These are phyloP conservation scores for Bradypodion pumilum DNA, from an alignment of 2,797 vertebrate genomes.

Conservation along the genomic window DNA sequence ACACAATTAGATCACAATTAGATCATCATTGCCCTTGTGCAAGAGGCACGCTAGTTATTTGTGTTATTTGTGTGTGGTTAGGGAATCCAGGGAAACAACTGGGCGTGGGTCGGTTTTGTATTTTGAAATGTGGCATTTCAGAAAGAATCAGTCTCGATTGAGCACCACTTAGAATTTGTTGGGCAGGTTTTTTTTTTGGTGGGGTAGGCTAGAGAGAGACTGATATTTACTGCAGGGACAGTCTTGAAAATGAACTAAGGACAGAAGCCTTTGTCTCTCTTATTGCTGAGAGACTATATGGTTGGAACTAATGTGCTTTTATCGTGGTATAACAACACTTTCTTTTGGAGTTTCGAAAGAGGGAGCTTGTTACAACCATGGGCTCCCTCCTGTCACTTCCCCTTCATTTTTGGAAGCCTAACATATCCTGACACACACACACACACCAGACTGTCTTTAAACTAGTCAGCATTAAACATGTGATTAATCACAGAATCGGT, in stretches of 20 bases:
- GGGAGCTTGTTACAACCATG: background rate
- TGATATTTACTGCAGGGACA: background rate
- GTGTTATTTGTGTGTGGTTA: constrained; percentile 25
- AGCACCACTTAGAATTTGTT: background rate
- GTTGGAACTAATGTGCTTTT: background rate
- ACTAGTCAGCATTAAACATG: background rate
- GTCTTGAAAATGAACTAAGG: background rate
- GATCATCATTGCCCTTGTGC: background rate
- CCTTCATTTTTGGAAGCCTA: background rate
- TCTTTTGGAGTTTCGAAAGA: background rate
- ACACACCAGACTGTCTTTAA: background rate
- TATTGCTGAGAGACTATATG: background rate
- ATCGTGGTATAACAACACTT: background rate
- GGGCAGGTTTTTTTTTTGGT: background rate
- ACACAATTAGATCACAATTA: no score
- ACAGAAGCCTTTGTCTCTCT: background rate
- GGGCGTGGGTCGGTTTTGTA: background rate
- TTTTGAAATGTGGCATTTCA: background rate
- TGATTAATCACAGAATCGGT: background rate
- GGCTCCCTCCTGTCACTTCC: background rate
- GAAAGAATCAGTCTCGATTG: constrained; percentile 9
- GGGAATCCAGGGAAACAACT: constrained; percentile 39
- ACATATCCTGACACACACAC: no score
- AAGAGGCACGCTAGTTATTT: background rate
- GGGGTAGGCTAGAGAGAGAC: background rate